A percentile compares a stretch with the other conserved stretches of the same genome.
These are phyloP conservation scores for Anas bahamensis DNA, from an alignment of 2,797 vertebrate species.

Conservation along the genomic window DNA sequence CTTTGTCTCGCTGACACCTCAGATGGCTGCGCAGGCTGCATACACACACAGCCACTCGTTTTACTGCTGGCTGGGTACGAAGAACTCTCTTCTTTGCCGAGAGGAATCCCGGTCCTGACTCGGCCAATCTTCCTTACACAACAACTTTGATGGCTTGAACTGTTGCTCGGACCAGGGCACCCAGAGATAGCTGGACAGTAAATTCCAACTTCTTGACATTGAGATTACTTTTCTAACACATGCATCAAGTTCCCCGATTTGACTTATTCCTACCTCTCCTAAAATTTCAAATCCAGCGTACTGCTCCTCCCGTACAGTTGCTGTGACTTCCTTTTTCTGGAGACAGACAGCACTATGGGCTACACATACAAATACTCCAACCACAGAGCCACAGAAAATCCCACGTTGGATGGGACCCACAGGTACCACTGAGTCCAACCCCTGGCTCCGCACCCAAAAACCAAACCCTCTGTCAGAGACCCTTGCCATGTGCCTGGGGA, in stretches of 20 bases:
- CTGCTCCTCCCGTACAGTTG: neutral
- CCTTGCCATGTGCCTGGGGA: too few relatives aligned
- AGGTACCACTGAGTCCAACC: too few relatives aligned
- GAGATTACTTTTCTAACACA: neutral
- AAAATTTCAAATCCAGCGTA: neutral
- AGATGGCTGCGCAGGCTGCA: accelerated
- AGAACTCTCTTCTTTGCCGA: neutral
- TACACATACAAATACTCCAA: neutral
- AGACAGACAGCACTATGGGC: neutral
- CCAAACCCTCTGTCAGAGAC: too few relatives aligned
- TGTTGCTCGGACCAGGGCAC: neutral
- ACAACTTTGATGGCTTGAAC: neutral
- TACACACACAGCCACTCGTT: accelerated
- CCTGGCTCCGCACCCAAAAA: too few relatives aligned
- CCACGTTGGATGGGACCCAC: too few relatives aligned
- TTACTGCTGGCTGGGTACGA: neutral
- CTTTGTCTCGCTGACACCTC: neutral
- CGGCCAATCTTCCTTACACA: neutral
- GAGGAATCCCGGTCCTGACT: neutral
- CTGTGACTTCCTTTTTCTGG: neutral
- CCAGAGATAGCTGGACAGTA: neutral
- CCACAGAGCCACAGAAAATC: too few relatives aligned
- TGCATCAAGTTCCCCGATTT: neutral
- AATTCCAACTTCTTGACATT: neutral
- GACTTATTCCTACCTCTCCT: neutral